Evolutionary conservation across 2,113 vertebrate species (phyloP).

Genomic region (Megaceryle maxima): DNA sequence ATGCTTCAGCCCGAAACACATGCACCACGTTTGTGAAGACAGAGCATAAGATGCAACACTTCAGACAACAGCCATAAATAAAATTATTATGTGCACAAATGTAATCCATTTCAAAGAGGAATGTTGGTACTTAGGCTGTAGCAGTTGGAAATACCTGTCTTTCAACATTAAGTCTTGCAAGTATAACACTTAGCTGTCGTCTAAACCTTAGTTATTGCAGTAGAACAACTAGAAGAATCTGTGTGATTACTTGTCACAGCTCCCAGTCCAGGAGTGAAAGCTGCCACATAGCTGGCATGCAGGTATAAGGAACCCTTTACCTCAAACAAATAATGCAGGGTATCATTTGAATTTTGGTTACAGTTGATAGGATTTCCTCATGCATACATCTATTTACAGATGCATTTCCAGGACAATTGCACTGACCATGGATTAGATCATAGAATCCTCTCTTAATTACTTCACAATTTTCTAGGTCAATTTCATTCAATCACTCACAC

Average conservation of each 20-base stretch:
- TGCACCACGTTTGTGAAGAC: not conserved
- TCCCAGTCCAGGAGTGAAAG: not conserved
- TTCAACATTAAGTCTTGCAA: conserved; percentile 5
- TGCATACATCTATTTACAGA: not conserved
- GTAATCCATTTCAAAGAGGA: conserved; percentile 40
- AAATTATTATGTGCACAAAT: conserved; percentile 10
- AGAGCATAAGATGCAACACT: not conserved
- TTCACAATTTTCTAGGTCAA: not conserved
- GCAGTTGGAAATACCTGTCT: conserved; percentile 40
- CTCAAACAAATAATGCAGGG: not conserved
- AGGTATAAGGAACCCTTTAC: not conserved
- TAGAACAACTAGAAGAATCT: not conserved
- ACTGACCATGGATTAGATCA: not conserved
- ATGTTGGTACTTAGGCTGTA: not conserved
- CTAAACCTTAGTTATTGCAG: conserved; percentile 14
- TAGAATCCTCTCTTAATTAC: not conserved
- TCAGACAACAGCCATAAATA: conserved; percentile 47
- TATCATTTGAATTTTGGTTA: not conserved
- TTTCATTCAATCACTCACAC: not conserved
- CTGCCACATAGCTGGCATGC: not conserved
- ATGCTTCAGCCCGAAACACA: not conserved
- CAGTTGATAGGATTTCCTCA: not conserved
- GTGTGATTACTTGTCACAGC: not conserved
- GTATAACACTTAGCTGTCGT: conserved; percentile 21
- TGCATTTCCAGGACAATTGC: not conserved